Percentiles rank a stretch among this genome's conserved stretches.
phyloP scores from a whole-genome alignment of 2,888 invertebrate species.

The Macroteleia sp. region DNA sequence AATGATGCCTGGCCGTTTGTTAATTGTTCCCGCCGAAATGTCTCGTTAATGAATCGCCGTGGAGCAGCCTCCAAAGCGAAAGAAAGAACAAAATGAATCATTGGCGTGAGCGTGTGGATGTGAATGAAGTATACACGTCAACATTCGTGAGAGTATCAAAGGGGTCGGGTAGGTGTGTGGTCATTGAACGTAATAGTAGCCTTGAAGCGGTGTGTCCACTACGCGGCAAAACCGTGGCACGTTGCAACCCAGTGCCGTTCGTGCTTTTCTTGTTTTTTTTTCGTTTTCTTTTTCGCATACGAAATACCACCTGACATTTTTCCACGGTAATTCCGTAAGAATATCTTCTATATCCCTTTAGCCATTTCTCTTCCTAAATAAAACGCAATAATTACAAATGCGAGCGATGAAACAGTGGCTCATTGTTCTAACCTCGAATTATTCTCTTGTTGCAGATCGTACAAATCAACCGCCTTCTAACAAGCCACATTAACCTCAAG shows the following conservation, averaged over 20 bases:
- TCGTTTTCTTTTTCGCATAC: conserved; percentile 3
- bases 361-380: conserved; percentile 15
- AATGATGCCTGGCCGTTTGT: conserved; percentile 2
- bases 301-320: conserved; percentile 38
- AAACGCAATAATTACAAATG: conserved; percentile 19
- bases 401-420: conserved; percentile 19
- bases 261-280: conserved; percentile 50
- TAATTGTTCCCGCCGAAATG: conserved; percentile 13
- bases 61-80: not conserved
- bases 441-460: conserved; percentile 81
- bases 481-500: conserved; percentile 84
- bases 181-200: conserved; percentile 82
- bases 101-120: conserved; percentile 44
- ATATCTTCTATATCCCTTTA: conserved; percentile 21
- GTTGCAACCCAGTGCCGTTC: conserved; percentile 72
- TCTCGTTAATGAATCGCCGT: conserved; percentile 35
- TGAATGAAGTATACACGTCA: conserved; percentile 76
- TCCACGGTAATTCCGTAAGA: conserved; percentile 39
- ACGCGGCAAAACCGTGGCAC: conserved; percentile 78
- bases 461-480: conserved; percentile 84
- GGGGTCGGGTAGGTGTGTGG: conserved; percentile 78
- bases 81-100: conserved; percentile 29
- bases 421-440: conserved; percentile 44
- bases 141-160: conserved; percentile 78
- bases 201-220: conserved; percentile 76